Percentiles rank a stretch among this genome's conserved stretches.
Conservation (phyloP, 2,797 vertebrate species). For the Sebastes cheni region DNA sequence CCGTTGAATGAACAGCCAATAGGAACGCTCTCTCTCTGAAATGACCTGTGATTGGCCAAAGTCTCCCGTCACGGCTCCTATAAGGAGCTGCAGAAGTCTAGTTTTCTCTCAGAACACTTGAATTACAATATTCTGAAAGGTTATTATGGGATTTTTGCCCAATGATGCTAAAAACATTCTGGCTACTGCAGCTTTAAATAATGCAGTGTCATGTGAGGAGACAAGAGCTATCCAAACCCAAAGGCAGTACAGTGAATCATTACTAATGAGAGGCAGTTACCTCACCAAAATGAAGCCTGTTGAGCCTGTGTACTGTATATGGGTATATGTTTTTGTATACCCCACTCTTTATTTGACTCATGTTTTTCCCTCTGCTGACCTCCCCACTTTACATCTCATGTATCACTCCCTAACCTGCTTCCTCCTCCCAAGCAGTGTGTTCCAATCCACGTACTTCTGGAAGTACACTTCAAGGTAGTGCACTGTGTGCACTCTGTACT, state of each 20-base stretch:
- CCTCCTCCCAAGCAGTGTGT: neutral
- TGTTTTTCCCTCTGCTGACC: neutral
- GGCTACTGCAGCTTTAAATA: neutral
- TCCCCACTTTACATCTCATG: neutral
- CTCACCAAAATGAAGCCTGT: neutral
- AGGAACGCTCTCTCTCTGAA: no score
- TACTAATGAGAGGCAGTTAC: constrained; percentile 2
- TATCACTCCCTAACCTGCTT: neutral
- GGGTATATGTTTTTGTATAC: neutral
- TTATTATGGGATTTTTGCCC: no score
- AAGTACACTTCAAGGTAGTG: no score
- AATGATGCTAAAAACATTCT: no score
- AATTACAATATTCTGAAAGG: no score
- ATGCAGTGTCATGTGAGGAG: constrained; percentile 15
- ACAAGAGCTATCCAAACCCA: neutral
- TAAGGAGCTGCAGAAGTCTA: no score
- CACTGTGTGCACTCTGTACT: no score
- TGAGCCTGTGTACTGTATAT: neutral
- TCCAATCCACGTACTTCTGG: no score
- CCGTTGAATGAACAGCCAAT: no score
- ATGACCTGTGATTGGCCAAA: no score
- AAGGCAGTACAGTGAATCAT: neutral
- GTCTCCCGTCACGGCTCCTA: no score
- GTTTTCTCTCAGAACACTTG: no score
- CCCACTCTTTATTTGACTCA: neutral